Evolutionary conservation across 2,888 invertebrate genomes (phyloP).

Genomic region (Pyrgus malvae): DNA sequence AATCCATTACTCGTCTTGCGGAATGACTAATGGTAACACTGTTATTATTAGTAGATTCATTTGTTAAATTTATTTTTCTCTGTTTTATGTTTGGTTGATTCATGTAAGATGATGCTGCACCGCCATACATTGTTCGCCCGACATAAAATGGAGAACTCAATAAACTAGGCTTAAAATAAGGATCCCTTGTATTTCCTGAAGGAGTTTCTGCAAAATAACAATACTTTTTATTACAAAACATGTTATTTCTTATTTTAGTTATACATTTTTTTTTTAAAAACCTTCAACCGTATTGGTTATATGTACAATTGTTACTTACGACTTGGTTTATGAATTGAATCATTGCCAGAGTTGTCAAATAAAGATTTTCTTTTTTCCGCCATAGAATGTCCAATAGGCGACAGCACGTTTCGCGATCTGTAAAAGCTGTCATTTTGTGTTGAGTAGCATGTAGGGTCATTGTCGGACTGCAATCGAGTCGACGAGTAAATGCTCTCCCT

Average conservation of each 20-base stretch:
- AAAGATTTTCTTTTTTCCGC: conserved; percentile 55
- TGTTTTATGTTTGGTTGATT: conserved; percentile 59
- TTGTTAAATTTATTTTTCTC: conserved; percentile 46
- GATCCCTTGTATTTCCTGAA: conserved; percentile 58
- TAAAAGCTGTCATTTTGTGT: conserved; percentile 41
- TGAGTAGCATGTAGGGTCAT: conserved; percentile 40
- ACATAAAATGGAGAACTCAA: conserved; percentile 87
- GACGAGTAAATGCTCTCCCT: conserved; percentile 44
- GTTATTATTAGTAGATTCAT: conserved; percentile 43
- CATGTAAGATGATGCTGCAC: conserved; percentile 83
- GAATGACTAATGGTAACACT: conserved; percentile 84
- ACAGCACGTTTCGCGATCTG: conserved; percentile 23
- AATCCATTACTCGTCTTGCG: conserved; percentile 88
- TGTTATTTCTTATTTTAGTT: neutral
- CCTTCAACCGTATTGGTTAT: too few relatives aligned
- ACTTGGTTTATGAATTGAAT: neutral
- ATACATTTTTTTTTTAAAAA: neutral
- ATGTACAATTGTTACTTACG: conserved; percentile 1
- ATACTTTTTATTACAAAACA: neutral
- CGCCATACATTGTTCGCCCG: conserved; percentile 89
- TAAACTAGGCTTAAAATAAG: conserved; percentile 55
- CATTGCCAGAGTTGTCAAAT: conserved; percentile 37
- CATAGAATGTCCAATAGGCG: conserved; percentile 41
- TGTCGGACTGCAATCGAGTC: conserved; percentile 41
- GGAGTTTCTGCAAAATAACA: conserved; percentile 49